phyloP scores from a whole-genome alignment of 1,140 invertebrate genomes.

The Trichogramma pretiosum region DNA sequence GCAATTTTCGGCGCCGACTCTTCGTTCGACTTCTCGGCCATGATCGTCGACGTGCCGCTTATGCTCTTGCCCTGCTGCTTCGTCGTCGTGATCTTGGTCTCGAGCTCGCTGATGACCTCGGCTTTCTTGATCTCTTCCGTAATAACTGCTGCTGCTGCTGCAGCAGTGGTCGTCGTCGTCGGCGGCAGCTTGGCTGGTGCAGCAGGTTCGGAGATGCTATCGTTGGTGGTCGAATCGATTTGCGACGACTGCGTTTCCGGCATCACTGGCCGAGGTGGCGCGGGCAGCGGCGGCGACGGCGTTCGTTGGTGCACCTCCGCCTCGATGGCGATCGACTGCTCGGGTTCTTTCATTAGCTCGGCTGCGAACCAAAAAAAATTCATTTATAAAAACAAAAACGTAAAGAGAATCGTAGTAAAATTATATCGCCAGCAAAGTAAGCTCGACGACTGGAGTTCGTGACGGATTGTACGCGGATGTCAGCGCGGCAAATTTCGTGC shows the following conservation, averaged over 20 bases:
- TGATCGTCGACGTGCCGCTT: slow-evolving; percentile 2
- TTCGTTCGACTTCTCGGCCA: background rate
- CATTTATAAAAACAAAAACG: too few species aligned
- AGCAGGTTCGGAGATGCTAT: background rate
- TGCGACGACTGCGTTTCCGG: slow-evolving; percentile 23
- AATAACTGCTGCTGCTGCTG: background rate
- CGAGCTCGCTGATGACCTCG: slow-evolving; percentile 30
- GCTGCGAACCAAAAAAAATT: background rate
- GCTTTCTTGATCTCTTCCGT: slow-evolving; percentile 6
- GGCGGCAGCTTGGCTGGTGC: background rate
- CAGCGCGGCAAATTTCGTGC: too few species aligned
- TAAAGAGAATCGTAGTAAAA: too few species aligned
- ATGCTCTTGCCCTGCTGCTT: slow-evolving; percentile 13
- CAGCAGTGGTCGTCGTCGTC: background rate
- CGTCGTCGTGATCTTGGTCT: slow-evolving; percentile 29
- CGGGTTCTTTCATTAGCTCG: background rate
- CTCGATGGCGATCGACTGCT: slow-evolving; percentile 1
- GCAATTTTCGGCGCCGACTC: slow-evolving; percentile 27
- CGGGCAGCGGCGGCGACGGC: too few species aligned
- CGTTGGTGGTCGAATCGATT: background rate
- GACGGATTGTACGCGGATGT: too few species aligned
- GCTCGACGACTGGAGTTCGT: too few species aligned
- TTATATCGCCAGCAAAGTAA: too few species aligned
- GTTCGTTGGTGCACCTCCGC: background rate
- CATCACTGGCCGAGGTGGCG: background rate